Percentiles rank a stretch among this genome's conserved stretches.
These are phyloP conservation scores for Megaptera novaeangliae DNA, from an alignment of 2,113 vertebrate species.

Conservation along the genomic window DNA sequence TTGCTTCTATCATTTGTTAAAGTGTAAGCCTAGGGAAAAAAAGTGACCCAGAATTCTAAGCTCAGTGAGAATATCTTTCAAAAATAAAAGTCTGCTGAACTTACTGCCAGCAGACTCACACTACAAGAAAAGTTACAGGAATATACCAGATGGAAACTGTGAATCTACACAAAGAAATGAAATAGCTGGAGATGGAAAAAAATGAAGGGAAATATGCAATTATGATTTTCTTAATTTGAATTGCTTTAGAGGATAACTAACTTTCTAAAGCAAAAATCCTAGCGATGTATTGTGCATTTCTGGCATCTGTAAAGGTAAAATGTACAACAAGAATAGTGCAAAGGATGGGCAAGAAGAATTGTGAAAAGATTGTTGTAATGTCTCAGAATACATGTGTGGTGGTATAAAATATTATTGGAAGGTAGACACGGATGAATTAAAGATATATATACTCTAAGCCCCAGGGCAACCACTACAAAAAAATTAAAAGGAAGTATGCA, in stretches of 20 bases:
- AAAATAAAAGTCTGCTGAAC: background rate
- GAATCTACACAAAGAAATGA: background rate
- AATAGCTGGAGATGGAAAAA: background rate
- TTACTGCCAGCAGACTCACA: background rate
- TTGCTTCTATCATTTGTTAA: background rate
- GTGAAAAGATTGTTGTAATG: rapidly evolving
- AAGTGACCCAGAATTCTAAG: background rate
- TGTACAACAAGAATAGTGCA: rapidly evolving
- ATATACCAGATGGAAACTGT: background rate
- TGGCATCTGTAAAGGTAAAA: background rate
- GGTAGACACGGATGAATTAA: background rate
- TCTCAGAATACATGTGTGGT: background rate
- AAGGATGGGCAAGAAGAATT: rapidly evolving
- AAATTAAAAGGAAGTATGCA: background rate
- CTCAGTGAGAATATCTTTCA: background rate
- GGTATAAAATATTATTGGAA: rapidly evolving
- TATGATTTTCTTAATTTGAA: background rate
- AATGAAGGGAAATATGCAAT: background rate
- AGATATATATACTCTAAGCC: too few species aligned
- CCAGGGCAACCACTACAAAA: background rate
- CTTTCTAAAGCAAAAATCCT: background rate
- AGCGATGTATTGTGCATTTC: rapidly evolving
- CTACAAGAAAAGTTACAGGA: background rate
- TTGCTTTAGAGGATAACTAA: background rate
- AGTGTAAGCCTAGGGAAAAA: background rate